A percentile compares a stretch with the other conserved stretches of the same genome.
phyloP scores from a whole-genome alignment of 2,888 invertebrate genomes.

The Chloromyia formosa region DNA sequence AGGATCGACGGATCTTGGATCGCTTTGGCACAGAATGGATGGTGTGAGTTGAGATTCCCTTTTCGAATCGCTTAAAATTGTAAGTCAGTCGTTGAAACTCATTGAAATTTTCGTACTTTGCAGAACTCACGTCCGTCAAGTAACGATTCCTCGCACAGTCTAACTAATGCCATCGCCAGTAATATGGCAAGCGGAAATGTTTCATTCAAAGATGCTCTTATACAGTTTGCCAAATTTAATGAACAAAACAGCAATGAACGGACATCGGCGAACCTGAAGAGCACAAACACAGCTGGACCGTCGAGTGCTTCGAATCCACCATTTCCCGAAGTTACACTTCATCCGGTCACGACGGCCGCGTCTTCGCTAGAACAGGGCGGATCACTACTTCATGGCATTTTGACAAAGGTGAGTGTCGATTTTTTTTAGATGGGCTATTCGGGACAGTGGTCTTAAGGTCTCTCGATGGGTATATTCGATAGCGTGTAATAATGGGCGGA shows the following conservation, averaged over 20 bases:
- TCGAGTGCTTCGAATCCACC: constrained; percentile 60
- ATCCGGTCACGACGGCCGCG: constrained; percentile 69
- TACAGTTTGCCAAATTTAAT: constrained; percentile 75
- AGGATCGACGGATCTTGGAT: constrained; percentile 46
- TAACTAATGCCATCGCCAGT: constrained; percentile 59
- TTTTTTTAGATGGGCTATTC: neutral
- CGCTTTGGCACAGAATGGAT: constrained; percentile 47
- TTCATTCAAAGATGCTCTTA: constrained; percentile 77
- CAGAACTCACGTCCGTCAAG: constrained; percentile 64
- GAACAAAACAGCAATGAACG: constrained; percentile 40
- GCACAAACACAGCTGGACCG: constrained; percentile 56
- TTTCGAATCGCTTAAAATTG: neutral
- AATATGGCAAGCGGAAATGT: constrained; percentile 58
- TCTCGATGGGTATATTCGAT: too few relatives aligned
- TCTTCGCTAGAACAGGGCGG: constrained; percentile 63
- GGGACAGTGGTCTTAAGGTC: too few relatives aligned
- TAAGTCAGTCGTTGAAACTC: neutral
- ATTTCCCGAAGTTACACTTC: constrained; percentile 81
- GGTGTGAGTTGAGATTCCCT: constrained; percentile 30
- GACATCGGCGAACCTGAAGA: constrained; percentile 47
- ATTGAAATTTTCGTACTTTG: neutral
- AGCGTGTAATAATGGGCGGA: too few relatives aligned
- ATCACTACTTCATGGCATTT: constrained; percentile 79
- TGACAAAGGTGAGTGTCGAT: constrained; percentile 70
- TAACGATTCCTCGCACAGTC: constrained; percentile 67